Percentiles rank a stretch among this genome's conserved stretches.
Evolutionary conservation across 2,797 vertebrate species (phyloP).

Genomic region (Argya squamiceps): DNA sequence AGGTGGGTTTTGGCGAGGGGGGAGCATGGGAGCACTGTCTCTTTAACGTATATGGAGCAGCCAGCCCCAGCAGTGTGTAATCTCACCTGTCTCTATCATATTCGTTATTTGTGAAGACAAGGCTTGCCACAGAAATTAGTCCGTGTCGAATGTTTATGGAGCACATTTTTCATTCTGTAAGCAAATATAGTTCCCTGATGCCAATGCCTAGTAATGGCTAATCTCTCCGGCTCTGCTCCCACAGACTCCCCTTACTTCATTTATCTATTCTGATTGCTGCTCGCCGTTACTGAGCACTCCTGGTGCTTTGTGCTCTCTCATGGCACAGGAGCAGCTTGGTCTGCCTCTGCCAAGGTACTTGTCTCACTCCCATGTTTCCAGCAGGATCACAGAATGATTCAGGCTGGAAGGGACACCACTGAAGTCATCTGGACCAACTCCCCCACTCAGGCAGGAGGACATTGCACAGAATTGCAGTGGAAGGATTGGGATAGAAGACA

Average conservation of each 20-base stretch:
- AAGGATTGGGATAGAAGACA: not conserved
- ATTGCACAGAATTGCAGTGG: not conserved
- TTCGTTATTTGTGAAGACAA: slow-evolving; percentile 59
- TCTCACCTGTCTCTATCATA: slow-evolving; percentile 57
- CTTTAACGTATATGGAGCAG: not conserved
- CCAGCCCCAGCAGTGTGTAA: not conserved
- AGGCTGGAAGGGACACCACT: not conserved
- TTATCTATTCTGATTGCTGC: not conserved
- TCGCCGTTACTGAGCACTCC: not conserved
- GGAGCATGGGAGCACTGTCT: not conserved
- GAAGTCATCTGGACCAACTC: not conserved
- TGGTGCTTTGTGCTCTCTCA: not conserved
- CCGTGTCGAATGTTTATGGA: slow-evolving; percentile 67
- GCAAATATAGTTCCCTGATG: slow-evolving; percentile 75
- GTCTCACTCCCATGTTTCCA: not conserved
- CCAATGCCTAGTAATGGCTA: slow-evolving; percentile 16
- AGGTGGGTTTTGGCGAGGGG: not conserved
- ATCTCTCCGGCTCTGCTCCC: not conserved
- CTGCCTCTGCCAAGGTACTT: not conserved
- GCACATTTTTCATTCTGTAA: slow-evolving; percentile 78
- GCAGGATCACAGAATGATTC: not conserved
- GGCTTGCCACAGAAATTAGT: slow-evolving; percentile 66
- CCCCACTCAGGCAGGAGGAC: not conserved
- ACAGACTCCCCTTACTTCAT: not conserved
- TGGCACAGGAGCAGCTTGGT: not conserved